Percentiles rank a stretch among this genome's conserved stretches.
Evolutionary conservation across 2,113 vertebrate genomes (phyloP).

Genomic region (Mugil cephalus): DNA sequence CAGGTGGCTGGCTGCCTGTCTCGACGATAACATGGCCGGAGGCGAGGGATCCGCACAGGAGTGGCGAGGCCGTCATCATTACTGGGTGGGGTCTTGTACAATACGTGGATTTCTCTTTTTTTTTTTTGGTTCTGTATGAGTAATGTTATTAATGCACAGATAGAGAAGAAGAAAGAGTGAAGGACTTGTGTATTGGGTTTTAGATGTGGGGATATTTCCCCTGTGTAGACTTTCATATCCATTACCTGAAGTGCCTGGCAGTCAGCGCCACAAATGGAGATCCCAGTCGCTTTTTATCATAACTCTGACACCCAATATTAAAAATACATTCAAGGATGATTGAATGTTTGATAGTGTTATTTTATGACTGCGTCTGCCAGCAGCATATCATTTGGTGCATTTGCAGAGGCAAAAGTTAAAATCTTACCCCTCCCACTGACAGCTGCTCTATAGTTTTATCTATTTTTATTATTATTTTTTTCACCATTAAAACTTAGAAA

Average conservation of each 20-base stretch:
- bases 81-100: conserved; percentile 29
- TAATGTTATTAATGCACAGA: conserved; percentile 52
- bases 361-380: conserved; percentile 55
- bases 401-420: conserved; percentile 47
- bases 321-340: conserved; percentile 71
- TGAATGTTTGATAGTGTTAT: conserved; percentile 71
- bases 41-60: conserved; percentile 38
- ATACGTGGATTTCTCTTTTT: conserved; percentile 39
- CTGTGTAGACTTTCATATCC: conserved; percentile 62
- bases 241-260: conserved; percentile 67
- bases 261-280: conserved; percentile 63
- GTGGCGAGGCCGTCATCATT: background rate
- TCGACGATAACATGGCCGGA: conserved; percentile 48
- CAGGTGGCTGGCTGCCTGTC: conserved; percentile 67
- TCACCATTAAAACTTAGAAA: conserved; percentile 18
- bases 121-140: conserved; percentile 33
- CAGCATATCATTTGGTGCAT: conserved; percentile 48
- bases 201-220: conserved; percentile 68
- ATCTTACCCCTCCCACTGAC: background rate
- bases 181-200: conserved; percentile 34
- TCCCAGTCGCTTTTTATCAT: conserved; percentile 66
- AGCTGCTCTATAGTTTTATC: conserved; percentile 13
- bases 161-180: conserved; percentile 12
- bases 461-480: background rate
- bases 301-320: conserved; percentile 71